phyloP scores from a whole-genome alignment of 2,888 invertebrate genomes.

The Lasioglossum pauxillum region DNA sequence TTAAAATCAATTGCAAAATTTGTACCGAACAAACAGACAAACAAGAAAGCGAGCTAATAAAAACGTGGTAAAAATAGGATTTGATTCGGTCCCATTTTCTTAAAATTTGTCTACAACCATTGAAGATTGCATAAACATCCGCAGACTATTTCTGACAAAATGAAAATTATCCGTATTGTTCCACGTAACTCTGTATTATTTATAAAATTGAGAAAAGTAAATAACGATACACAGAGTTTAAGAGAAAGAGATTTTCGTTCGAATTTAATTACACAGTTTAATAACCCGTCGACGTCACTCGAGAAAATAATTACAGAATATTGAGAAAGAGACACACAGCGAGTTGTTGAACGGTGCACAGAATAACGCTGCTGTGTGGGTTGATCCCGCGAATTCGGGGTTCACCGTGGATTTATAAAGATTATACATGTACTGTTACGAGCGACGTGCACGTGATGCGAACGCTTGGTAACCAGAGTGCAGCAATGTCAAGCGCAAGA shows the following conservation, averaged over 20 bases:
- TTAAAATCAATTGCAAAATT: no score
- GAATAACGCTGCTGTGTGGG: background rate
- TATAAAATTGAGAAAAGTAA: background rate
- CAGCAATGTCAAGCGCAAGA: constrained; percentile 10
- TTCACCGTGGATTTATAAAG: background rate
- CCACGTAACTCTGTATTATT: background rate
- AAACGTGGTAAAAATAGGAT: no score
- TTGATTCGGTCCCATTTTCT: no score
- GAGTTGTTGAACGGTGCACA: background rate
- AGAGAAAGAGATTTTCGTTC: background rate
- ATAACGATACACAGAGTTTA: background rate
- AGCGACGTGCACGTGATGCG: background rate
- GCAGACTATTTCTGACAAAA: no score
- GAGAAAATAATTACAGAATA: background rate
- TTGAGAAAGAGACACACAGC: background rate
- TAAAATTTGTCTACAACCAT: no score
- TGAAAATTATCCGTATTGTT: no score
- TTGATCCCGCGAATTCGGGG: background rate
- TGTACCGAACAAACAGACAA: no score
- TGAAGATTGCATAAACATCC: no score
- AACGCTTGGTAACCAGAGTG: background rate
- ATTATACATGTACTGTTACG: background rate
- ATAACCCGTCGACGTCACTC: background rate
- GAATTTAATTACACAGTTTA: background rate
- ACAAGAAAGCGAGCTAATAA: no score